phyloP scores from a whole-genome alignment of 2,888 invertebrate species.

The Xestobium rufovillosum region DNA sequence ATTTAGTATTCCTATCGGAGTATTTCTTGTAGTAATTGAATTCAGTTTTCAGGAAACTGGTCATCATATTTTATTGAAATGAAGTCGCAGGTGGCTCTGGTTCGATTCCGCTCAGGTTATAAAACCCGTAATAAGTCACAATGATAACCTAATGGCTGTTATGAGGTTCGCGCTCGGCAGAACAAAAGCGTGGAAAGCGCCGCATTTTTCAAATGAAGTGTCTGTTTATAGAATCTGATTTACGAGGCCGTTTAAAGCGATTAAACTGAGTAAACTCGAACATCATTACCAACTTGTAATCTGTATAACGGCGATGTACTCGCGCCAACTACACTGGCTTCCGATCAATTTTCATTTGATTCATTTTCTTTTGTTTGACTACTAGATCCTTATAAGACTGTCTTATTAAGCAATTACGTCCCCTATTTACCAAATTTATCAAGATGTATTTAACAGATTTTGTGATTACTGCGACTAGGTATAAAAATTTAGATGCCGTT shows the following conservation, averaged over 20 bases:
- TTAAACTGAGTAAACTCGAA: conserved; percentile 16
- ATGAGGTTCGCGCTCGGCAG: conserved; percentile 34
- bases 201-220: conserved; percentile 30
- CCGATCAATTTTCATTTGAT: too few species aligned
- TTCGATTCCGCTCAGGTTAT: conserved; percentile 31
- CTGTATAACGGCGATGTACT: conserved; percentile 1
- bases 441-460: too few species aligned
- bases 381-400: too few species aligned
- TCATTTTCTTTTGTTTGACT: too few species aligned
- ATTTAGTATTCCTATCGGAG: conserved; percentile 19
- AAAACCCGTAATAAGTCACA: conserved; percentile 35
- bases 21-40: conserved; percentile 33
- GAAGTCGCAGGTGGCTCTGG: conserved; percentile 38
- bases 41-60: conserved; percentile 31
- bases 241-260: conserved; percentile 19
- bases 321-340: too few species aligned
- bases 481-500: too few species aligned
- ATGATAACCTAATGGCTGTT: conserved; percentile 36
- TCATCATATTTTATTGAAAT: conserved; percentile 39
- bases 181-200: conserved; percentile 30
- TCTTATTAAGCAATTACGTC: too few species aligned
- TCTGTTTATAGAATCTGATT: conserved; percentile 31
- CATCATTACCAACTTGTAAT: conserved; percentile 6
- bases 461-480: too few species aligned
- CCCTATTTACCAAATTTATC: too few species aligned